Conservation (phyloP, 2,888 invertebrate species). For the Pseudeuparius sepicola region DNA sequence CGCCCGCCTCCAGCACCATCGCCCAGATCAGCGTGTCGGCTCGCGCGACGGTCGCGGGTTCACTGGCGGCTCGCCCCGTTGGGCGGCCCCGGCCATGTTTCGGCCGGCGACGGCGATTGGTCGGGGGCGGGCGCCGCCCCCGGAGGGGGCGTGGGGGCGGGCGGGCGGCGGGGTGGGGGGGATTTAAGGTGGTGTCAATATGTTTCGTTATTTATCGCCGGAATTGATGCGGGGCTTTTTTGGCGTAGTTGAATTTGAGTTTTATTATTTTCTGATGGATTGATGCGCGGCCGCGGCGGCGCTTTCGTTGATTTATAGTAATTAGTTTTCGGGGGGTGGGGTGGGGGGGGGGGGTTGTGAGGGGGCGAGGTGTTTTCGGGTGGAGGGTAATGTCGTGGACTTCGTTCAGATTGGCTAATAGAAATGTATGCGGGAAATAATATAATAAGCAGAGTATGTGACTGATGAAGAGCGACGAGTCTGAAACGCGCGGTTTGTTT, state of each 20-base stretch:
- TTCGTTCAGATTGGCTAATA: no score
- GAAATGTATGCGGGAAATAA: no score
- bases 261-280: constrained; percentile 38
- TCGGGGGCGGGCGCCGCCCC: constrained; percentile 17
- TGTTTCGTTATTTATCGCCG: constrained; percentile 38
- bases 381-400: no score
- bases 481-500: no score
- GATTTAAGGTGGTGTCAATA: constrained; percentile 35
- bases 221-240: constrained; percentile 31
- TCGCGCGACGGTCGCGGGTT: neutral
- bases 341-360: constrained; percentile 4
- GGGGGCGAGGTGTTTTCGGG: no score
- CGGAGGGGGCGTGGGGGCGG: constrained; percentile 4
- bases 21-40: neutral
- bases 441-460: no score
- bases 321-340: constrained; percentile 8
- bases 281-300: constrained; percentile 24
- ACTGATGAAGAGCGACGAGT: no score
- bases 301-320: constrained; percentile 16
- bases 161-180: constrained; percentile 14
- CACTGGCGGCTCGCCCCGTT: no score
- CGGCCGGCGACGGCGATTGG: no score
- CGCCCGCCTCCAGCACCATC: constrained; percentile 55
- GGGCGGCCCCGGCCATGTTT: constrained; percentile 14
- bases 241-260: constrained; percentile 34